Base-by-base conservation (phyloP, 2,797 vertebrate species). In the Sebastes miniatus region DNA sequence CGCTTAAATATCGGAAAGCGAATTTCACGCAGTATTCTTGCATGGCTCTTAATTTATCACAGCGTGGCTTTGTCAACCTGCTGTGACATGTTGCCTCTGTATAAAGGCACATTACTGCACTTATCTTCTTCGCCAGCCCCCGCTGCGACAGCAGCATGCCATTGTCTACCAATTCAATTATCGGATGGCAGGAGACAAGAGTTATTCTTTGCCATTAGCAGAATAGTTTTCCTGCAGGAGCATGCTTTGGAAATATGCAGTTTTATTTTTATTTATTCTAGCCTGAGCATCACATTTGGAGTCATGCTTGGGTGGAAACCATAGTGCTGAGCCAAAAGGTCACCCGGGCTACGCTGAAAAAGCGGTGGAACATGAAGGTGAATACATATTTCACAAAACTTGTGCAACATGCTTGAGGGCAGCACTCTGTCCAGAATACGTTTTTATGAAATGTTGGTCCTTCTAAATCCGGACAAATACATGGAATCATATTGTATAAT, bases 101-200 rank as follows among this genome's bases (percentile, higher is more conserved):
- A 58, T 43, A 78, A 88, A 86, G 67, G 65, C 81, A 73, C 84
- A 85, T 88, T 80, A 84, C 83, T 69, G 69, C 80, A 81, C 85
- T 92, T 88, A 92, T 91, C 89, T 80, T 83, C 67, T 80, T 56
- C 68, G 62, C 78, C 77, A 74, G 80, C 73, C 57, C 69, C 85
- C 27, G 2, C 85, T 54, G 84, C 83, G 88, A 87, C 90, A 87
- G 81, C 87, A 54, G 77, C 83, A 64, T 39, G 81, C 43, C 75
- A 73, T 78, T 76, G 84, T 88, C 89, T 79, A 76, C 77, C 86
- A 64, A 85, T 91, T 93, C 76, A 86, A 91, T 93, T 90, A 92
- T 56, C 1, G 32, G 36, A 74, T 86, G 86, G 84, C 86, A 83
- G 62, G 66, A 83, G 83, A 78, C 79, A 47, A 86, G 80, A 80